A percentile compares a stretch with the other conserved stretches of the same genome.
These are phyloP conservation scores for Pachliopta kotzebuea DNA, from an alignment of 2,888 invertebrate genomes.

Conservation along the genomic window DNA sequence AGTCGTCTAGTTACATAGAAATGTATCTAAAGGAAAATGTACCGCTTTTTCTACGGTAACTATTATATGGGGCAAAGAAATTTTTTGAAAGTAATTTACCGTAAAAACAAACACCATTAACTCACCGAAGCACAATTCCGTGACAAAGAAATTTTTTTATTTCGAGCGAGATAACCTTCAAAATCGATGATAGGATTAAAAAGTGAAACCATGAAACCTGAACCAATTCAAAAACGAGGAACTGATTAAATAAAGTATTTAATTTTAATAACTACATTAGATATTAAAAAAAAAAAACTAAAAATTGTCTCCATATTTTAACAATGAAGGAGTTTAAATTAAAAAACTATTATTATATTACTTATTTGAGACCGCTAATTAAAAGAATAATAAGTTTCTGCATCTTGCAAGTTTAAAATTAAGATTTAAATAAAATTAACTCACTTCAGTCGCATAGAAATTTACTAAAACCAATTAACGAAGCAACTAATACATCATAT, in stretches of 20 bases:
- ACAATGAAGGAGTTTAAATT: too few relatives aligned
- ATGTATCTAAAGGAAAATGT: not conserved
- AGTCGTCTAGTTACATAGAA: not conserved
- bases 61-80: slow-evolving; percentile 6
- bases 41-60: not conserved
- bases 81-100: slow-evolving; percentile 14
- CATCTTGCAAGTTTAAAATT: too few relatives aligned
- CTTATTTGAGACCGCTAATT: too few relatives aligned
- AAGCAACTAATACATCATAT: too few relatives aligned
- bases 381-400: too few relatives aligned
- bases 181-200: slow-evolving; percentile 24
- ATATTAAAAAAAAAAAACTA: not conserved
- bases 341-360: too few relatives aligned
- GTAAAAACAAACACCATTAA: slow-evolving; percentile 19
- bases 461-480: too few relatives aligned
- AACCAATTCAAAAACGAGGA: not conserved
- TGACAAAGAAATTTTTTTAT: slow-evolving; percentile 22
- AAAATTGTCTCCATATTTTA: not conserved
- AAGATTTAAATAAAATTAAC: too few relatives aligned
- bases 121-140: slow-evolving; percentile 27
- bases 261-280: not conserved
- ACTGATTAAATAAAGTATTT: not conserved
- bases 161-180: slow-evolving; percentile 9
- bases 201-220: slow-evolving; percentile 10
- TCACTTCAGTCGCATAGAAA: too few relatives aligned